A percentile compares a stretch with the other conserved stretches of the same genome.
Evolutionary conservation across 1,140 invertebrate genomes (phyloP).

Genomic region (Lepeophtheirus salmonis): DNA sequence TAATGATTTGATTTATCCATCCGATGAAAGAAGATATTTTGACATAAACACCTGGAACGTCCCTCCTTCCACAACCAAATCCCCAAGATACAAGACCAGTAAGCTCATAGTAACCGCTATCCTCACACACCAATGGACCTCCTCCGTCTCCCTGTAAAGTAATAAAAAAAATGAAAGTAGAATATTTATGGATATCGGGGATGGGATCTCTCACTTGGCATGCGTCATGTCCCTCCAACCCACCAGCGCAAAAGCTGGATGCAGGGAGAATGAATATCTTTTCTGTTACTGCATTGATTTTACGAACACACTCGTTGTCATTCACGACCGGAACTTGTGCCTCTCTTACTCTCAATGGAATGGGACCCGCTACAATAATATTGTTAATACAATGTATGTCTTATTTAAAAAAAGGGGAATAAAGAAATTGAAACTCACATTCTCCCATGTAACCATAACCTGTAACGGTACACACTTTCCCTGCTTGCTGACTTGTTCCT

Average conservation of each 20-base stretch:
- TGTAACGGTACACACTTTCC: slow-evolving; percentile 72
- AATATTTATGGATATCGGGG: neutral
- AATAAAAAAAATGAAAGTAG: neutral
- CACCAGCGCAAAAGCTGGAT: slow-evolving; percentile 74
- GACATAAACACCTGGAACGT: slow-evolving; percentile 80
- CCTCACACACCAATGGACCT: slow-evolving; percentile 71
- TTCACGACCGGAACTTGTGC: slow-evolving; percentile 82
- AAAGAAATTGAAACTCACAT: slow-evolving; percentile 35
- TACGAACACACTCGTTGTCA: slow-evolving; percentile 69
- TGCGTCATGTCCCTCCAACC: slow-evolving; percentile 74
- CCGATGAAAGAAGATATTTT: slow-evolving; percentile 84
- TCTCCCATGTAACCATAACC: slow-evolving; percentile 87
- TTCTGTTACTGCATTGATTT: slow-evolving; percentile 79
- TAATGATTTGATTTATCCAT: slow-evolving; percentile 92
- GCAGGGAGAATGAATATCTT: slow-evolving; percentile 80
- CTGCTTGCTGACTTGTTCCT: slow-evolving; percentile 60
- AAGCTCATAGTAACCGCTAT: slow-evolving; percentile 75
- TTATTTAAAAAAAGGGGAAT: too few species aligned
- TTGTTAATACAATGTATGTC: too few species aligned
- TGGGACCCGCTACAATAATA: slow-evolving; percentile 59
- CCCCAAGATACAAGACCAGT: slow-evolving; percentile 79
- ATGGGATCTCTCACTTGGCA: slow-evolving; percentile 53
- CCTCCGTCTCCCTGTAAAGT: slow-evolving; percentile 61
- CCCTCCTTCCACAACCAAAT: slow-evolving; percentile 66
- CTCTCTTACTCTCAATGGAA: slow-evolving; percentile 63